Base-by-base conservation (phyloP, 2,888 invertebrate species). In the Amiota mariae region DNA sequence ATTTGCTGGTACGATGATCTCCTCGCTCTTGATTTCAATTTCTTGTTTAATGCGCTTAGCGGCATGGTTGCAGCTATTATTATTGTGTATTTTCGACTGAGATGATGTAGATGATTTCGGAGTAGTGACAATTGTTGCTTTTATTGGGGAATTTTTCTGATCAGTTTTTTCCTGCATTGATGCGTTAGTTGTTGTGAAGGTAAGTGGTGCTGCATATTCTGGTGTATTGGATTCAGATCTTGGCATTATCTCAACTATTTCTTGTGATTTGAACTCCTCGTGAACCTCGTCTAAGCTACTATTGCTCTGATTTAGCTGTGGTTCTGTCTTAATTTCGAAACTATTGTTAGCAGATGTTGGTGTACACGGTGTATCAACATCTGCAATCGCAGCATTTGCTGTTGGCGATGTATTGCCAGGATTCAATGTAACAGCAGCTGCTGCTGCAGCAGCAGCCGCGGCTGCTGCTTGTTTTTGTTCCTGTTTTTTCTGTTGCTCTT, bases 131-230 rank as follows among this genome's bases (percentile, higher is more conserved):
- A 84, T 85, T 46, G 79, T 75, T n/a, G 80, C 68, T 68, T 85
- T 83, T 12, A 78, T 73, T 63, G 78, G 79, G 13, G 72, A 74
- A 74, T 76, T 82, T 3, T 76, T 79, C n/a, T 82, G 82, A 63
- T 82, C 80, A 10, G 73, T 75, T 46, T 54, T 68, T 15, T 54
- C 47, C 49, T 66, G 57, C 15, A 80, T 72, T 6, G 79, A 36
- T 2, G 76, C 75, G 8, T 75, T 77, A 2, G 81, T 76, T 73
- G 93, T 92, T 0, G 94, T 92, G 8, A 94, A 92, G 8, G 94
- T 92, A 47, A 96, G 90, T 12, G 95, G 95, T 72, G 94, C 95
- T 11, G 96, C 96, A 88, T 96, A 96, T 88, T 96, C 96, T 0
- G 96, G 96, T 8, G 96, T 95, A 20, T 91, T 88, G 13, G 88